A percentile compares a stretch with the other conserved stretches of the same genome.
Conservation (phyloP, 2,113 vertebrate species). For the Lepus timidus region DNA sequence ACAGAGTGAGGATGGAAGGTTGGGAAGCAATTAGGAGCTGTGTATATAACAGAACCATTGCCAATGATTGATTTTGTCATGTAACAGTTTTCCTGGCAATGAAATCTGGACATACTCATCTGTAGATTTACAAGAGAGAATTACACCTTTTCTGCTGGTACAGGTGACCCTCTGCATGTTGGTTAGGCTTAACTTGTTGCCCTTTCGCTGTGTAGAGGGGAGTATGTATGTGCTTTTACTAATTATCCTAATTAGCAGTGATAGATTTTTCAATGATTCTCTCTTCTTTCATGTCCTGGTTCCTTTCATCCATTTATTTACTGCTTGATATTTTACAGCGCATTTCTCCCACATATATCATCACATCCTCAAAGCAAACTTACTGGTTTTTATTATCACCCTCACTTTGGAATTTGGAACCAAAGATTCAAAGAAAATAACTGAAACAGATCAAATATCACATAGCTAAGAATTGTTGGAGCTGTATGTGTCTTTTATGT, state of each 20-base stretch:
- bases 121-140: background rate
- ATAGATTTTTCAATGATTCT: background rate
- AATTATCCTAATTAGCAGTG: constrained; percentile 23
- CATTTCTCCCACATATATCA: background rate
- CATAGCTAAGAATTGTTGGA: background rate
- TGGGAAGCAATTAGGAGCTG: background rate
- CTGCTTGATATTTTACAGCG: constrained; percentile 16
- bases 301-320: background rate
- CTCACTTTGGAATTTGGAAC: constrained; percentile 3
- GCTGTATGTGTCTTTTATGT: background rate
- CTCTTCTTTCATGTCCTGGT: background rate
- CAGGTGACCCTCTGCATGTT: background rate
- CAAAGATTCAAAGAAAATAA: background rate
- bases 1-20: background rate
- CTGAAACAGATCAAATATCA: background rate
- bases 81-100: background rate
- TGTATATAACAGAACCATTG: background rate
- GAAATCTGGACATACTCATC: background rate
- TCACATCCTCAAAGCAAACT: constrained; percentile 25
- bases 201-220: background rate
- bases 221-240: background rate
- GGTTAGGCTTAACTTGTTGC: background rate
- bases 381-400: background rate
- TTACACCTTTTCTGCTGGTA: background rate
- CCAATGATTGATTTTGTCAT: background rate